Conservation (phyloP, 2,888 invertebrate species). For the Hydriomena furcata region DNA sequence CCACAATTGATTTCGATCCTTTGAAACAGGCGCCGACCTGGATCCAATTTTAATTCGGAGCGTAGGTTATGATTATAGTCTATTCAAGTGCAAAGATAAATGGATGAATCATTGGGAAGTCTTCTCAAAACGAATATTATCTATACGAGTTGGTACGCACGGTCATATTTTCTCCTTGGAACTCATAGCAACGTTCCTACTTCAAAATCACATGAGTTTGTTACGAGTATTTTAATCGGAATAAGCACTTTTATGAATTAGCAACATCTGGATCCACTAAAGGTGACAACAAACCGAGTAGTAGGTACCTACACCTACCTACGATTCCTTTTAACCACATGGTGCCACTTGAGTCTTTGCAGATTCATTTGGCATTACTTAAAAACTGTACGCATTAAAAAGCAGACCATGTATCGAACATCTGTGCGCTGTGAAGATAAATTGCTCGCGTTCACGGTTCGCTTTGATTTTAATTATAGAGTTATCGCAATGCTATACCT, state of each 20-base stretch:
- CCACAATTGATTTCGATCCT: slow-evolving; percentile 53
- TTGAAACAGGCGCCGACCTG: slow-evolving; percentile 54
- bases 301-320: slow-evolving; percentile 55
- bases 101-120: slow-evolving; percentile 33
- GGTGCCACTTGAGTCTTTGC: slow-evolving; percentile 41
- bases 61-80: slow-evolving; percentile 40
- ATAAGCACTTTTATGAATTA: slow-evolving; percentile 31
- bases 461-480: slow-evolving; percentile 60
- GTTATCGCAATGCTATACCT: slow-evolving; percentile 51
- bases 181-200: background rate
- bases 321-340: slow-evolving; percentile 45
- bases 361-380: slow-evolving; percentile 21
- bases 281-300: slow-evolving; percentile 65
- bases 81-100: slow-evolving; percentile 31
- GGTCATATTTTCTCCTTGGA: slow-evolving; percentile 14
- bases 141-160: slow-evolving; percentile 15
- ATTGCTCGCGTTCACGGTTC: slow-evolving; percentile 41
- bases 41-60: slow-evolving; percentile 58
- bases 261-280: slow-evolving; percentile 66
- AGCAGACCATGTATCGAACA: slow-evolving; percentile 36
- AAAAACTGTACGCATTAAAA: slow-evolving; percentile 33
- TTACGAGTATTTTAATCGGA: slow-evolving; percentile 42
- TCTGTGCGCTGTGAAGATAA: slow-evolving; percentile 33
- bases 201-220: slow-evolving; percentile 24
- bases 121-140: slow-evolving; percentile 33